Percentiles rank a stretch among this genome's conserved stretches.
These are phyloP conservation scores for Molorchus minor DNA, from an alignment of 2,888 invertebrate genomes.

Conservation along the genomic window DNA sequence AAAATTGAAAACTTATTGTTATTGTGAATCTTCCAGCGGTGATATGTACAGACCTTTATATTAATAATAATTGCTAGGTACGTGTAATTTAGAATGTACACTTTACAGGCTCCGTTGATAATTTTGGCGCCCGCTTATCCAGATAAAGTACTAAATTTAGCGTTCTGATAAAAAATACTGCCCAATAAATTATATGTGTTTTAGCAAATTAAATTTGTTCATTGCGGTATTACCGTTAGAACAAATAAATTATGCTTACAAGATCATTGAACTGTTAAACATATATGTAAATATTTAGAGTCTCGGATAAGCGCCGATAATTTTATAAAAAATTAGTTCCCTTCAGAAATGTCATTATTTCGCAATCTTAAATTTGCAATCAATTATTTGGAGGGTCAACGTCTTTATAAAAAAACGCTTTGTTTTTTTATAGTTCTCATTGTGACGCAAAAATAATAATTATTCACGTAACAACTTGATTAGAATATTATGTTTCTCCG, in stretches of 20 bases:
- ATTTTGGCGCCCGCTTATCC: constrained; percentile 18
- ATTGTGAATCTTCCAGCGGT: background rate
- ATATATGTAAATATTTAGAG: constrained; percentile 23
- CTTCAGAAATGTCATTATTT: constrained; percentile 5
- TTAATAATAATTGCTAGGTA: background rate
- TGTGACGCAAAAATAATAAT: too few species aligned
- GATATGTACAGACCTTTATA: background rate
- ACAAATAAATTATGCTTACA: constrained; percentile 7
- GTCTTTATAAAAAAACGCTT: background rate
- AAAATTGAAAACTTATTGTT: background rate
- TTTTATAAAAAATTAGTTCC: constrained; percentile 9
- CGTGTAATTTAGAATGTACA: constrained; percentile 10
- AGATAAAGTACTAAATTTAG: constrained; percentile 22
- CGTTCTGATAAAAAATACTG: constrained; percentile 14
- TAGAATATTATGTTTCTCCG: too few species aligned
- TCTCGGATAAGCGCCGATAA: constrained; percentile 8
- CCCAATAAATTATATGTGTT: constrained; percentile 18
- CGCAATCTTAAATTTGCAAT: background rate
- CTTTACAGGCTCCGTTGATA: background rate
- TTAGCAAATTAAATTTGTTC: constrained; percentile 13
- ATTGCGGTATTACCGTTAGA: constrained; percentile 4
- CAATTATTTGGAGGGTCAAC: background rate
- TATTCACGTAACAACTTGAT: too few species aligned
- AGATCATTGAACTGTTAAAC: constrained; percentile 17
- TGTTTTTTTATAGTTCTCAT: background rate